These are phyloP conservation scores for Electrophaes corylata DNA, from an alignment of 2,888 invertebrate genomes.

Conservation along the genomic window DNA sequence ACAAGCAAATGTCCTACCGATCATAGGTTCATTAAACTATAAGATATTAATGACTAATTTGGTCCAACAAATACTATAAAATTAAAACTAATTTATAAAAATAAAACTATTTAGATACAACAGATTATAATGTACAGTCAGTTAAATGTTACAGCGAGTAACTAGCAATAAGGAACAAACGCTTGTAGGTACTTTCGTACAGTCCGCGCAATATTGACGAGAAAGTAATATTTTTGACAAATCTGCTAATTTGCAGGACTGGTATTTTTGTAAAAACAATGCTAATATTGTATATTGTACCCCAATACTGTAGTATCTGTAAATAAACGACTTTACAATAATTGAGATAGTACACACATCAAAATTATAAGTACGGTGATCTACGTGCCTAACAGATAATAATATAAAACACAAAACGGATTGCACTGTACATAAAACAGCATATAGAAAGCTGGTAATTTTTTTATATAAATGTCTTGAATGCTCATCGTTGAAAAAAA, in stretches of 20 bases:
- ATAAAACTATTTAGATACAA: constrained; percentile 28
- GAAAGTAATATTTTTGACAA: constrained; percentile 37
- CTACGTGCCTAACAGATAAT: constrained; percentile 52
- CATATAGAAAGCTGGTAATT: constrained; percentile 48
- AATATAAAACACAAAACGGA: constrained; percentile 22
- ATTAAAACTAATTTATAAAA: constrained; percentile 15
- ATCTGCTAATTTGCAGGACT: constrained; percentile 32
- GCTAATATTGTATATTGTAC: constrained; percentile 23
- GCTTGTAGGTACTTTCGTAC: constrained; percentile 30
- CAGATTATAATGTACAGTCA: constrained; percentile 33
- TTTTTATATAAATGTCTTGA: constrained; percentile 52
- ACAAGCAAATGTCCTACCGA: constrained; percentile 2
- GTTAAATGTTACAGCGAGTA: constrained; percentile 19
- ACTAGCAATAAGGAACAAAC: constrained; percentile 31
- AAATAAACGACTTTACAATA: constrained; percentile 29
- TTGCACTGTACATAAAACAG: constrained; percentile 42
- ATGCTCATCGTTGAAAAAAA: constrained; percentile 59
- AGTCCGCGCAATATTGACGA: constrained; percentile 25
- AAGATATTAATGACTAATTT: constrained; percentile 17
- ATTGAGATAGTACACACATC: constrained; percentile 34
- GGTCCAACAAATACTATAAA: constrained; percentile 30
- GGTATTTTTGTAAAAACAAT: constrained; percentile 42
- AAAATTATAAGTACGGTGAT: constrained; percentile 43
- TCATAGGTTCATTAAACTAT: neutral
- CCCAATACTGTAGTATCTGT: constrained; percentile 23